phyloP scores from a whole-genome alignment of 2,113 vertebrate species.

The Panurus biarmicus region DNA sequence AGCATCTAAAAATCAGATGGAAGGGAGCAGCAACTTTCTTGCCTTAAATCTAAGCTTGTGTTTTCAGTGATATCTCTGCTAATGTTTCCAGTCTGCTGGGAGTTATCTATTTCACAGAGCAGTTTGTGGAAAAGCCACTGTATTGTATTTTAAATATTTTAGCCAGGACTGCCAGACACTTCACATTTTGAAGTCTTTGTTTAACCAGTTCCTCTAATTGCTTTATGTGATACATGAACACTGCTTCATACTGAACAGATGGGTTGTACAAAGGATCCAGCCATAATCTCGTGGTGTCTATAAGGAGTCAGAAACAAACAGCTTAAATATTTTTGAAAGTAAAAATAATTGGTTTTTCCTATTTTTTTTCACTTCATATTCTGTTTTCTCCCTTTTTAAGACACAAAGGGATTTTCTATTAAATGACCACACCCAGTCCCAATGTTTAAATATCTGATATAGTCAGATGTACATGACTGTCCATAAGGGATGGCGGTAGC shows the following conservation, averaged over 20 bases:
- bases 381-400: background rate
- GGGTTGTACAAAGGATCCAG: background rate
- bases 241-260: background rate
- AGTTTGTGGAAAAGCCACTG: background rate
- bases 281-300: background rate
- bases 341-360: background rate
- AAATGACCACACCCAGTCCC: background rate
- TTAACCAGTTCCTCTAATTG: slow-evolving; percentile 3
- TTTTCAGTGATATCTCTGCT: background rate
- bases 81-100: background rate
- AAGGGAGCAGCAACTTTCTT: background rate
- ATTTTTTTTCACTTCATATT: background rate
- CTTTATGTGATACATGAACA: background rate
- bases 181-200: background rate
- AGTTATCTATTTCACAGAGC: background rate
- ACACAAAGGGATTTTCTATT: background rate
- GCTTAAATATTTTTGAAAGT: slow-evolving; percentile 1
- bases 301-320: background rate
- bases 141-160: background rate
- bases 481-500: background rate
- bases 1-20: background rate
- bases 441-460: background rate
- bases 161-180: background rate
- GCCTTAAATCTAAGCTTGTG: background rate
- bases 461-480: background rate